Evolutionary conservation across 2,797 vertebrate species (phyloP).

Genomic region (Sebastes cheni): DNA sequence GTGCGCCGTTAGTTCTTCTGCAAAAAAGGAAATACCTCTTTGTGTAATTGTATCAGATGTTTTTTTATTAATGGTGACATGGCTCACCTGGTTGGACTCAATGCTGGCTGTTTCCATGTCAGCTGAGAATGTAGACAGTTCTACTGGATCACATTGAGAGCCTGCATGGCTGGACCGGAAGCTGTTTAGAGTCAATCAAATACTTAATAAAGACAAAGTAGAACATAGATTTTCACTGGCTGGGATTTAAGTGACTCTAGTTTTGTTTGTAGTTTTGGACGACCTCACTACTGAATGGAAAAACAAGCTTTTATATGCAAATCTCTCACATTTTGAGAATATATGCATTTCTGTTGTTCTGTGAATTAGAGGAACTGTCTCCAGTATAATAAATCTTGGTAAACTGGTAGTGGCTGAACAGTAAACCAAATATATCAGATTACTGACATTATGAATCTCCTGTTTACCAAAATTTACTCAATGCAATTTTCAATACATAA

Average conservation of each 20-base stretch:
- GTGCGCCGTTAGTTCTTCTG: neutral
- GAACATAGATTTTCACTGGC: neutral
- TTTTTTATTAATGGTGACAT: conserved; percentile 13
- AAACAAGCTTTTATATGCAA: neutral
- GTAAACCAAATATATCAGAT: neutral
- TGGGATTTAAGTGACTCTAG: neutral
- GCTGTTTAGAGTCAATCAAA: conserved; percentile 3
- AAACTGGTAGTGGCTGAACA: neutral
- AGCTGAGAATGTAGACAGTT: neutral
- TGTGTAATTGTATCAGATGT: neutral
- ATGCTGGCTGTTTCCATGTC: neutral
- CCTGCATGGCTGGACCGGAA: neutral
- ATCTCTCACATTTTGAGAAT: neutral
- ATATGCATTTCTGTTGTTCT: neutral
- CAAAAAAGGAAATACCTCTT: neutral
- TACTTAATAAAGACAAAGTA: neutral
- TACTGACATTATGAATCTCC: neutral
- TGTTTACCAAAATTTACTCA: neutral
- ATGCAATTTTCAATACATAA: no score
- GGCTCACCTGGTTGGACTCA: conserved; percentile 22
- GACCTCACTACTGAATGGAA: neutral
- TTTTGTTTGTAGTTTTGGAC: neutral
- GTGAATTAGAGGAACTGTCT: neutral
- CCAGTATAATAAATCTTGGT: neutral
- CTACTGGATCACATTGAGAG: neutral